phyloP scores from a whole-genome alignment of 1,140 invertebrate species.

The Aphelenchoides fujianensis region DNA sequence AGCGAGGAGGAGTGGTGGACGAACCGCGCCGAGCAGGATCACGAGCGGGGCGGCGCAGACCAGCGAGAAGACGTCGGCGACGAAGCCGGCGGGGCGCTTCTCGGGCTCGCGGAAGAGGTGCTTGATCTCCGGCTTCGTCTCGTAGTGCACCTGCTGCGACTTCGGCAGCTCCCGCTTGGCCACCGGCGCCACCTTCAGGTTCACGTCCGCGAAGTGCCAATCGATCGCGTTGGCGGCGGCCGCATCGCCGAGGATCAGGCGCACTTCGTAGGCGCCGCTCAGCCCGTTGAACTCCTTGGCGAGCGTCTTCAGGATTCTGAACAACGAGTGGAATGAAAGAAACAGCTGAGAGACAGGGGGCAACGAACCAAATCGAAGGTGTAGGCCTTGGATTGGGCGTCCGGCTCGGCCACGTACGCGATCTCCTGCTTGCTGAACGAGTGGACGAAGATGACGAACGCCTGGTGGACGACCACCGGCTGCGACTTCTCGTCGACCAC shows the following conservation, averaged over 20 bases:
- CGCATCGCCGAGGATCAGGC: constrained; percentile 83
- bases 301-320: constrained; percentile 75
- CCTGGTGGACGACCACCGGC: constrained; percentile 74
- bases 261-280: constrained; percentile 77
- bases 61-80: constrained; percentile 85
- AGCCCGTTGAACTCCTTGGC: constrained; percentile 75
- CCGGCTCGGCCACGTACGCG: constrained; percentile 89
- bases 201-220: constrained; percentile 71
- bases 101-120: constrained; percentile 90
- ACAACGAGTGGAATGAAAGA: constrained; percentile 42
- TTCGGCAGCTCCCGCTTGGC: constrained; percentile 31
- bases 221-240: constrained; percentile 80
- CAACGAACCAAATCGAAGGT: constrained; percentile 64
- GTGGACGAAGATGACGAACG: constrained; percentile 78
- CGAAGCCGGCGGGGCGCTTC: constrained; percentile 76
- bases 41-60: constrained; percentile 78
- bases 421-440: constrained; percentile 75
- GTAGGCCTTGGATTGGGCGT: constrained; percentile 72
- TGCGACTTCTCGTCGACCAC: constrained; percentile 73
- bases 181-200: constrained; percentile 26
- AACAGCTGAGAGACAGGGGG: background rate
- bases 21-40: constrained; percentile 75
- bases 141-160: constrained; percentile 48
- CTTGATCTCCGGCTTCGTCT: constrained; percentile 64
- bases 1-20: constrained; percentile 36